Evolutionary conservation across 1,140 invertebrate species (phyloP), one percentile per base, ranked within the genome.

Genomic region (Whitmania pigra): DNA sequence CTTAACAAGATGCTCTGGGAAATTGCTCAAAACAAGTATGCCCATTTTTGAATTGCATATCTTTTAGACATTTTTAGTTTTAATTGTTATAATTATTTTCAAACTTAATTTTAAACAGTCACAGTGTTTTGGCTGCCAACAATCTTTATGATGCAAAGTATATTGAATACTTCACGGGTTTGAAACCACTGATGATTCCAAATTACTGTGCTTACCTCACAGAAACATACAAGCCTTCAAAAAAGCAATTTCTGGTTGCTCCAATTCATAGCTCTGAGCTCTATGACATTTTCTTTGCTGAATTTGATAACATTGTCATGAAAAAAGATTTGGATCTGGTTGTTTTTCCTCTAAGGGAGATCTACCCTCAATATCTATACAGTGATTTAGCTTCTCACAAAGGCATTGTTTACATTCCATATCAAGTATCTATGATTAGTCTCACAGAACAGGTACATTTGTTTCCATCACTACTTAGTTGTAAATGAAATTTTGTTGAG

Each of bases 361-460:
- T 74, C 36, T 74, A 74, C 66, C 73, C 73, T 18, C 74, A 73
- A 27, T 76, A 76, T 57, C n/a, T 31, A 15, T 75, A 75, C 53
- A 49, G 49, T 25, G 73, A 74, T 40, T 22, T 74, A 7, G 66
- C 71, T 18, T 72, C 73, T 9, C 73, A 74, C 36, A 69, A 55
- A 22, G 73, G 60, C 63, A 72, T 74, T 18, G 53, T 74, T n/a
- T 71, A 74, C 54, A 49, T 74, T 20, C 73, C 73, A 31, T 74
- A 74, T 53, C 73, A 74, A 53, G 73, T 74, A 25, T 74, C 73
- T 0, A 74, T 74, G 73, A 43, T 72, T 49, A 74, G 73, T 67
- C 63, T 74, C 27, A 74, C 73, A 53, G 73, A 74, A 66, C 73
- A 63, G 20, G 57, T 63, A 31, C 20, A 25, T 4, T 13, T 18